Evolutionary conservation across 2,797 vertebrate species (phyloP).

Genomic region (Gallinago solitaria): DNA sequence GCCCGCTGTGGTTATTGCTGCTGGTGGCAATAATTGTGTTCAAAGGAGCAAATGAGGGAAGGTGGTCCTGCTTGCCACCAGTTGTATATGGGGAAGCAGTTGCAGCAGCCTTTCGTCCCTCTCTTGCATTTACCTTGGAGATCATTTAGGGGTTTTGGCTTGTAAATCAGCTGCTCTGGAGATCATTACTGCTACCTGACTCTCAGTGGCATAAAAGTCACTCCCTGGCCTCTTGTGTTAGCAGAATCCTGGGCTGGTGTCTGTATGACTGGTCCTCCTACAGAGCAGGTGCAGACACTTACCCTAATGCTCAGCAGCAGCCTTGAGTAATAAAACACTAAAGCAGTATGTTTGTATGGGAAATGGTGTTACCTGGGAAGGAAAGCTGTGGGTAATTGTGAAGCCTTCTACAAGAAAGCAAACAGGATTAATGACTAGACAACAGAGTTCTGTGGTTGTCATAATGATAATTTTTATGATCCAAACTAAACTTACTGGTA

Average conservation of each 20-base stretch:
- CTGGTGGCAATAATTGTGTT: background rate
- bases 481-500: background rate
- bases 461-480: background rate
- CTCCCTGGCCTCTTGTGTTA: background rate
- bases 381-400: background rate
- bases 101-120: background rate
- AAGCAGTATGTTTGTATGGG: background rate
- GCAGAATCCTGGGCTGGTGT: background rate
- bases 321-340: background rate
- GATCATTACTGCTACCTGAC: background rate
- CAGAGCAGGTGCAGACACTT: background rate
- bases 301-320: fast-evolving
- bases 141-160: background rate
- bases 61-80: background rate
- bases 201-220: background rate
- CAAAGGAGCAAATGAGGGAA: background rate
- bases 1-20: background rate
- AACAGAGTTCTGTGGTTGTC: background rate
- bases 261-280: fast-evolving
- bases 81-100: fast-evolving
- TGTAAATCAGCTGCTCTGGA: background rate
- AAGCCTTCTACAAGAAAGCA: background rate
- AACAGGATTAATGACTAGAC: background rate
- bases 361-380: background rate
- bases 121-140: background rate